These are phyloP conservation scores for Pseudococcus longispinus DNA, from an alignment of 2,888 invertebrate species.

Conservation along the genomic window DNA sequence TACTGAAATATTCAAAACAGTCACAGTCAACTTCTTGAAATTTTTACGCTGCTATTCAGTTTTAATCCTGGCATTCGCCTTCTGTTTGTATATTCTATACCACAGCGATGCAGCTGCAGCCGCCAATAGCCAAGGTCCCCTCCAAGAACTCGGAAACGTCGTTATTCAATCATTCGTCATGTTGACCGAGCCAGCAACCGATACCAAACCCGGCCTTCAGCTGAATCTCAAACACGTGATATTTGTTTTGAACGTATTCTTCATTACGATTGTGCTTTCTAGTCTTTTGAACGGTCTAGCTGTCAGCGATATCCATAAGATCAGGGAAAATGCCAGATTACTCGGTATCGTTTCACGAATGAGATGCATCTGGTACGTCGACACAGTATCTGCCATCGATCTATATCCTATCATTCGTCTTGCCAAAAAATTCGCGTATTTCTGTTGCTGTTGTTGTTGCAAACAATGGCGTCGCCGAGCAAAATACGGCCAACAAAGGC, in stretches of 20 bases:
- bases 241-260: slow-evolving; percentile 81
- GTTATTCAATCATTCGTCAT: no score
- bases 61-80: slow-evolving; percentile 79
- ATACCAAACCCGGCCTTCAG: slow-evolving; percentile 61
- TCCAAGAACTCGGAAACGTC: no score
- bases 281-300: slow-evolving; percentile 85
- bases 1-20: slow-evolving; percentile 83
- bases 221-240: slow-evolving; percentile 74
- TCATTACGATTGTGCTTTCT: slow-evolving; percentile 82
- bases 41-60: slow-evolving; percentile 81
- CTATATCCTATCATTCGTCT: slow-evolving; percentile 62
- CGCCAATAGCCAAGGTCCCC: no score
- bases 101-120: no score
- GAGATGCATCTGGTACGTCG: slow-evolving; percentile 76
- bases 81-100: slow-evolving; percentile 77
- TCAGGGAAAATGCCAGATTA: slow-evolving; percentile 79
- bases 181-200: no score
- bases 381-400: slow-evolving; percentile 71
- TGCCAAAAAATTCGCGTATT: slow-evolving; percentile 58
- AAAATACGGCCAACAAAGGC: slow-evolving; percentile 59
- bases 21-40: slow-evolving; percentile 80
- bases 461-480: background rate
- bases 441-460: slow-evolving; percentile 62
- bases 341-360: slow-evolving; percentile 78
- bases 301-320: slow-evolving; percentile 79